Evolutionary conservation across 2,797 vertebrate species (phyloP), one percentile per base, ranked within the genome.

Genomic region (Alosa sapidissima): DNA sequence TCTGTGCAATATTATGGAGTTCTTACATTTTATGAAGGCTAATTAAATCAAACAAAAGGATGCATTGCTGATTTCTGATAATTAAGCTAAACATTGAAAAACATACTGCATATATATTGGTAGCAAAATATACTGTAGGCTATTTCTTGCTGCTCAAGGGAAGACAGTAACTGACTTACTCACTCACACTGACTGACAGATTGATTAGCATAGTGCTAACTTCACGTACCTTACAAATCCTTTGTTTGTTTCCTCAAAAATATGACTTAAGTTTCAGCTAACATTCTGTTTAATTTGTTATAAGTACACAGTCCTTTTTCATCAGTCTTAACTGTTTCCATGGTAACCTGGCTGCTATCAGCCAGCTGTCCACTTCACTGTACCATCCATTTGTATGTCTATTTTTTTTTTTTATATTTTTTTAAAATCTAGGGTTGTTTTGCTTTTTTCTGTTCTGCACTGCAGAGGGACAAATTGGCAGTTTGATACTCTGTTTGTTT

Each of bases 261-360:
- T 28, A 65, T 28, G n/a, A 3, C 60, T 24, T 10, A 47, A 45
- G 41, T 78, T 78, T 86, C 84, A 72, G 47, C 86, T 82, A 85
- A 87, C 85, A 87, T 45, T 90, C 85, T 90, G 83, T 90, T 92
- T 88, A 87, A 85, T 86, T 86, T 88, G 58, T 41, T 41, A 14
- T 75, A 85, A 11, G 51, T 21, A 62, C 49, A 36, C 16, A 54
- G 51, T 60, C 41, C 72, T 85, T 82, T 82, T 87, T 86, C 85
- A 89, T 93, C 92, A 92, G 89, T 92, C 92, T 90, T 78, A 88
- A 84, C 90, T 33, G 94, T 96, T 93, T 92, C 95, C 93, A 94
- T 95, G 91, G 92, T 85, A 91, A 95, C 95, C 88, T 21, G 81
- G 45, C 86, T 90, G 91, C 91, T 88, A 87, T 92, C 91, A 93